These are phyloP conservation scores for Menura novaehollandiae DNA, from an alignment of 2,113 vertebrate species.

Conservation along the genomic window DNA sequence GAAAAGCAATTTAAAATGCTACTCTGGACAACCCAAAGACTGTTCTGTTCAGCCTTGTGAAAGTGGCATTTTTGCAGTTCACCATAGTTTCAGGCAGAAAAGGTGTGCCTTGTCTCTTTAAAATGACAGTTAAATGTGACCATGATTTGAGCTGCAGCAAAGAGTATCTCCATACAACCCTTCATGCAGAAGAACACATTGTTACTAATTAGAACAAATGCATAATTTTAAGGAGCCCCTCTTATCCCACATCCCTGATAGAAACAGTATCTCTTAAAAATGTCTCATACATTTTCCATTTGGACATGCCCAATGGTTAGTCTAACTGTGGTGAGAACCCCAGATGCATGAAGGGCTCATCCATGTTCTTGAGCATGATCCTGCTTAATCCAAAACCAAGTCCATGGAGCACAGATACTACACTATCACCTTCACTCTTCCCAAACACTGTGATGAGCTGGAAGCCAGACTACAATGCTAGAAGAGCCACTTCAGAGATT, in stretches of 20 bases:
- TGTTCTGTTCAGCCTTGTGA: neutral
- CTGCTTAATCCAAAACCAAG: neutral
- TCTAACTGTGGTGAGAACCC: neutral
- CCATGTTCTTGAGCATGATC: neutral
- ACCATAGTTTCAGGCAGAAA: neutral
- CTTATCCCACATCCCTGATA: neutral
- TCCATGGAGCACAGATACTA: neutral
- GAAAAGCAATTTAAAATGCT: neutral
- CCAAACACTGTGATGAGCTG: rapidly evolving
- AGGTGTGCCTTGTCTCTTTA: neutral
- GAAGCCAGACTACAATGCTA: neutral
- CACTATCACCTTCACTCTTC: neutral
- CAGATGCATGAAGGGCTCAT: neutral
- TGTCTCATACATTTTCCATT: neutral
- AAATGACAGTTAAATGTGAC: neutral
- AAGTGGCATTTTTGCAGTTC: neutral
- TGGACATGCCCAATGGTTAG: neutral
- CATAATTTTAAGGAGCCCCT: neutral
- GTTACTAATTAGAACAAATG: neutral
- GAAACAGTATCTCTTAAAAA: neutral
- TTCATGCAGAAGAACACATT: neutral
- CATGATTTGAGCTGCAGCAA: neutral
- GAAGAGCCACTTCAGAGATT: neutral
- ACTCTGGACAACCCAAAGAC: neutral
- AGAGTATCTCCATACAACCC: neutral